Conservation (phyloP, 2,113 vertebrate genomes). For the Bufo gargarizans region DNA sequence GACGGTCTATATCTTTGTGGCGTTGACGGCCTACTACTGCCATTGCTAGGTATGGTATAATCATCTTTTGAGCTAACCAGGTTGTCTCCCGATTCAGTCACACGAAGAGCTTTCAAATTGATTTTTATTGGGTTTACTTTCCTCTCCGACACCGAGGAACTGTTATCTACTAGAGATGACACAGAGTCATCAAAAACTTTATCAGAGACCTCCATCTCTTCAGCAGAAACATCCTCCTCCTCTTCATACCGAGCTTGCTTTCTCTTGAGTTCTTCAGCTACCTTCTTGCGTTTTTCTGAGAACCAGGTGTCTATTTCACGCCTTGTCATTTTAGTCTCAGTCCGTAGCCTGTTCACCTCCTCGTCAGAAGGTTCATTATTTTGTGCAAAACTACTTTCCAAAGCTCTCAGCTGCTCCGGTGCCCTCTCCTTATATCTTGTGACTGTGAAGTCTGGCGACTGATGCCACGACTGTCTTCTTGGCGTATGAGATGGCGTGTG, state of each 20-base stretch:
- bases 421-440: slow-evolving; percentile 95
- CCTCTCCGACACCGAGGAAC: slow-evolving; percentile 66
- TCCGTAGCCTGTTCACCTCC: slow-evolving; percentile 89
- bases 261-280: slow-evolving; percentile 77
- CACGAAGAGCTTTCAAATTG: slow-evolving; percentile 94
- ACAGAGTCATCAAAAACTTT: slow-evolving; percentile 64
- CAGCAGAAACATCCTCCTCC: slow-evolving; percentile 71
- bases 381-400: slow-evolving; percentile 90
- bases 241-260: slow-evolving; percentile 69
- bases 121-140: slow-evolving; percentile 98
- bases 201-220: slow-evolving; percentile 67
- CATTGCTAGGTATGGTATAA: slow-evolving; percentile 57
- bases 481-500: slow-evolving; percentile 71
- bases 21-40: slow-evolving; percentile 65
- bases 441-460: slow-evolving; percentile 88
- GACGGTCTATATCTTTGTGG: slow-evolving; percentile 69
- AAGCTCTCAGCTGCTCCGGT: slow-evolving; percentile 86
- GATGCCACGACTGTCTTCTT: slow-evolving; percentile 83
- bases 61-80: not conserved
- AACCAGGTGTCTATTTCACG: slow-evolving; percentile 98
- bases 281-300: slow-evolving; percentile 84
- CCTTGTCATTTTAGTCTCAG: slow-evolving; percentile 95
- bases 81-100: slow-evolving; percentile 87
- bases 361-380: slow-evolving; percentile 82
- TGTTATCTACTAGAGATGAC: slow-evolving; percentile 63